Percentiles rank a stretch among this genome's conserved stretches.
phyloP scores from a whole-genome alignment of 2,113 vertebrate species.

The Protobothrops mucrosquamatus region DNA sequence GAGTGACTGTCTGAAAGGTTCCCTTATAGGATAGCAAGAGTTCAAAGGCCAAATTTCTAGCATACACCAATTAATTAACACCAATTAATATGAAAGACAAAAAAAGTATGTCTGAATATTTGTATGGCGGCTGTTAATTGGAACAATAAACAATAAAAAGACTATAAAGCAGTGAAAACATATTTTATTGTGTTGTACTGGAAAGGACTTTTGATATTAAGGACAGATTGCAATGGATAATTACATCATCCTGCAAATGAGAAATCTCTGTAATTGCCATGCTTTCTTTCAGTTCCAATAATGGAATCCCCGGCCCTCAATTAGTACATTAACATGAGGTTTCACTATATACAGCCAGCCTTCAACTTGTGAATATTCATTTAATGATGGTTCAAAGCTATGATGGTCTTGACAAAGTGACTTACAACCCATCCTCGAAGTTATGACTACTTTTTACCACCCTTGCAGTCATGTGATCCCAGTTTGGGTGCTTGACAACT shows the following conservation, averaged over 20 bases:
- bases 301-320: neutral
- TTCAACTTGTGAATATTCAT: neutral
- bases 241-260: neutral
- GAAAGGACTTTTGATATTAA: neutral
- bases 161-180: neutral
- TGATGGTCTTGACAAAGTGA: neutral
- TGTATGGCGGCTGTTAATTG: neutral
- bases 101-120: neutral
- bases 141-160: neutral
- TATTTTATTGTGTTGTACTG: neutral
- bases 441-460: neutral
- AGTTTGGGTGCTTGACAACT: neutral
- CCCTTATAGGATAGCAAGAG: neutral
- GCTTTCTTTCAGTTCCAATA: neutral
- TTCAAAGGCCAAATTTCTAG: constrained; percentile 22
- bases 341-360: neutral
- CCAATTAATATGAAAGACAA: neutral
- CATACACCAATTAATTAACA: constrained; percentile 12
- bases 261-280: neutral
- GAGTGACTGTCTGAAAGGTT: neutral
- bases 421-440: neutral
- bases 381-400: neutral
- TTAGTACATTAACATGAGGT: neutral
- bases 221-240: neutral
- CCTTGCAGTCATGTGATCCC: neutral